Evolutionary conservation across 2,888 invertebrate species (phyloP), one percentile per base, ranked within the genome.

Genomic region (Stenurella melanura): DNA sequence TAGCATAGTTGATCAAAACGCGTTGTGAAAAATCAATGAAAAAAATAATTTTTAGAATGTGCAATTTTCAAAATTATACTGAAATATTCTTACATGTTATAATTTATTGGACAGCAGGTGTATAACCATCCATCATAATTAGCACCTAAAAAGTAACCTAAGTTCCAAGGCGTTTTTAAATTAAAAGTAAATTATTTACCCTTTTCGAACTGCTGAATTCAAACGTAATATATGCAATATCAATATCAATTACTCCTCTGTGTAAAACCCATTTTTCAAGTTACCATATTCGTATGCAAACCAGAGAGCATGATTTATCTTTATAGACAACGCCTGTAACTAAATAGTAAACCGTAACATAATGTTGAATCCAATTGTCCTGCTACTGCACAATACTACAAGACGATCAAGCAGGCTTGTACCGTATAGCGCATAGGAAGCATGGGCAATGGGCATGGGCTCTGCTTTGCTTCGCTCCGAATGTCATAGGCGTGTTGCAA

Each of bases 271-370:
- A 77, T 77, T 79, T 75, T 75, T 77, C 79, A 77, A 74, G 64
- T 79, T 74, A 64, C 79, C 75, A 79, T 79, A 79, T 75, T 73
- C 63, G 77, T 73, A 78, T 73, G 63, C 71, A 73, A 75, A 71
- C 73, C 54, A 50, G 34, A 57, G 54, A 74, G 54, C 69, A 78
- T 80, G 75, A 80, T 80, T 80, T 80, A 80, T 78, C 64, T 60
- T 61, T 74, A 74, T 67, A 75, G 67, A 77, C 74, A 67, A 77
- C 71, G 73, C 77, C 68, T 73, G 75, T 78, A 78, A 78, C 76
- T 77, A 75, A 78, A 81, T 77, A 79, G 76, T 77, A 78, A 78
- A 77, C 81, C 74, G 78, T 78, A 81, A 80, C 77, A 78, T 78
- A 76, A 78, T 78, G 78, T 76, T 63, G 68, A 74, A 75, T 80